Evolutionary conservation across 1,140 invertebrate species (phyloP), one percentile per base, ranked within the genome.

Genomic region (Heliconius congener): DNA sequence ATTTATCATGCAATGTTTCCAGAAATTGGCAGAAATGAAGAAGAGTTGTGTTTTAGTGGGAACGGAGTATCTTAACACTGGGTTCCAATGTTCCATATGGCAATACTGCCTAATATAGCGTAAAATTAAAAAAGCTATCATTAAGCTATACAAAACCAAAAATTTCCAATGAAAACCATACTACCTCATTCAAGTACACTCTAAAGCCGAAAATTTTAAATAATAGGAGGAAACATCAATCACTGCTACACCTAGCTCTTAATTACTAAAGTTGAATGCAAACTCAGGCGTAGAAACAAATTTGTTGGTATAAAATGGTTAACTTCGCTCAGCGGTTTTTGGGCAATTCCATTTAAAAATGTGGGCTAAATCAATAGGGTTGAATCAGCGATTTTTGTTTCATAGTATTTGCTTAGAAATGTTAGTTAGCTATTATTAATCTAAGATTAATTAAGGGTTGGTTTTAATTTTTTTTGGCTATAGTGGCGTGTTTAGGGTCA

Each of bases 221-320:
- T 66, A 66, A 66, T 66, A 66, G 60, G 30, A 66, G 60, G 60
- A 66, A 66, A 66, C 60, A 66, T 66, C 27, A 66, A 66, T 66
- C 60, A 66, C 60, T 66, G 30, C 23, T 30, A 23, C 16, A 66
- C 27, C 60, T 66, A 30, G 60, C 60, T 66, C 60, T 30, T 66
- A 66, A 66, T 66, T 66, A 66, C 60, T 66, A 66, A 30, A 66
- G 60, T 66, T 66, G 60, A 66, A 66, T 66, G 27, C 60, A 66
- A 66, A 66, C 13, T 66, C 60, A 66, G 60, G 60, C 60, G 60
- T 66, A 66, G 60, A 66, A 66, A 66, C 60, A 66, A 66, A 66
- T 66, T 66, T 66, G 60, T 66, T 66, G 60, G 60, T 66, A 66
- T 66, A 66, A 66, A 66, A 66, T 66, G 27, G 60, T 66, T 66